phyloP scores from a whole-genome alignment of 2,797 vertebrate species.

The Trachurus trachurus region DNA sequence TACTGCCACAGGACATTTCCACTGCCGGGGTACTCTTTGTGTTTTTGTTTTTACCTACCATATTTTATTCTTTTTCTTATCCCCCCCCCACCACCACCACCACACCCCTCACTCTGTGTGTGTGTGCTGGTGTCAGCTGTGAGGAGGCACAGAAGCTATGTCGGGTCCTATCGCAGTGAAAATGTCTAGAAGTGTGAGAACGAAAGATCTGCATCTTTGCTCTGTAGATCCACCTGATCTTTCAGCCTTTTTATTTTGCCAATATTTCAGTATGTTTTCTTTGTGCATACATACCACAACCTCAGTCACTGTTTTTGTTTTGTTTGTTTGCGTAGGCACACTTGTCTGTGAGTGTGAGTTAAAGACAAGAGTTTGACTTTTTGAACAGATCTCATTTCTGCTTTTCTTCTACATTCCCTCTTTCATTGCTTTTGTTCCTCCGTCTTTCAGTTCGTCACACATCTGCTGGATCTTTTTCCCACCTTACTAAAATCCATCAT shows the following conservation, averaged over 20 bases:
- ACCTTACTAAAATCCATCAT: constrained; percentile 47
- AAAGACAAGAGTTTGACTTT: constrained; percentile 70
- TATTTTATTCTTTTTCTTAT: constrained; percentile 52
- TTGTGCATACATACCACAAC: constrained; percentile 14
- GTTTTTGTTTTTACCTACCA: constrained; percentile 41
- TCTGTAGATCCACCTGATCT: constrained; percentile 73
- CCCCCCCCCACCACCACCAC: no score
- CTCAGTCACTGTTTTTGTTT: constrained; percentile 65
- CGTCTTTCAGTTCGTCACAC: constrained; percentile 58
- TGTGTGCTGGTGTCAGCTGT: constrained; percentile 50
- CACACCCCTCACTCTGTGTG: constrained; percentile 47
- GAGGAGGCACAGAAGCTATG: constrained; percentile 68
- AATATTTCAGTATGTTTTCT: constrained; percentile 52
- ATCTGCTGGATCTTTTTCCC: constrained; percentile 40
- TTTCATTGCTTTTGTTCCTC: constrained; percentile 60
- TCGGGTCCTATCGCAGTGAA: constrained; percentile 66
- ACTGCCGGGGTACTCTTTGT: constrained; percentile 32
- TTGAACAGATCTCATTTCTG: constrained; percentile 58
- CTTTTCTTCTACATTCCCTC: constrained; percentile 58
- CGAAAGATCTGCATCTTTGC: constrained; percentile 61
- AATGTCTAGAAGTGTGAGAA: constrained; percentile 71
- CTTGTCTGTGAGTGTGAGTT: constrained; percentile 41
- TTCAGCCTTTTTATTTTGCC: constrained; percentile 69
- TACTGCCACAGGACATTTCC: constrained; percentile 63
- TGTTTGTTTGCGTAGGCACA: constrained; percentile 64